These are phyloP conservation scores for Catamblyrhynchus diadema DNA, from an alignment of 2,797 vertebrate genomes.

Conservation along the genomic window DNA sequence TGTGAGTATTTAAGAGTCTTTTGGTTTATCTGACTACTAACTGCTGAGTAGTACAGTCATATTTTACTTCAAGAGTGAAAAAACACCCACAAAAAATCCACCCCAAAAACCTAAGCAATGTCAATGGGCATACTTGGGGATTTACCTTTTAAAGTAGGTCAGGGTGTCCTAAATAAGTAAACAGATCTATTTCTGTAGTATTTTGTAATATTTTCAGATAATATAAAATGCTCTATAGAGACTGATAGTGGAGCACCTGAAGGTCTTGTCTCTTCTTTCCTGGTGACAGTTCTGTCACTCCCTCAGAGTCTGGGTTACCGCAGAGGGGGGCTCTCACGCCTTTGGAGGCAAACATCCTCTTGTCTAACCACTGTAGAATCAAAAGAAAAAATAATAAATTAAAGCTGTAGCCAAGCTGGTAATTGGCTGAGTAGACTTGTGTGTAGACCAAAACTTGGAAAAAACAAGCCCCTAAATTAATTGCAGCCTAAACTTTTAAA, in stretches of 20 bases:
- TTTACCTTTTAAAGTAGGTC: constrained; percentile 33
- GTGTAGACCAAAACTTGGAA: not conserved
- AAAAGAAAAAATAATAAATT: not conserved
- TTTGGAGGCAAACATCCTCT: not conserved
- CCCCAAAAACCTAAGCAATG: not conserved
- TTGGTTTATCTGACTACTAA: not conserved
- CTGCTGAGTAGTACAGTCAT: not conserved
- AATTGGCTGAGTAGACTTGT: not conserved
- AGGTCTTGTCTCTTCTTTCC: not conserved
- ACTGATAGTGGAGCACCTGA: not conserved
- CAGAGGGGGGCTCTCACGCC: not conserved
- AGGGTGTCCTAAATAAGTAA: constrained; percentile 28
- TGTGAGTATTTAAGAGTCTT: not conserved
- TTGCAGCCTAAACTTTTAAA: not conserved
- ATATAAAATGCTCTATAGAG: not conserved
- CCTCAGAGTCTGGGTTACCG: not conserved
- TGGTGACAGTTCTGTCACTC: not conserved
- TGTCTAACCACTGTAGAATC: not conserved
- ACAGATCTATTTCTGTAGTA: constrained; percentile 30
- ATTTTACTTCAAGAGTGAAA: not conserved
- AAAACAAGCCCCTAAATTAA: not conserved
- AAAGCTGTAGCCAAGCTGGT: not conserved
- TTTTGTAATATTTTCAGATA: not conserved
- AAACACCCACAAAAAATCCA: not conserved
- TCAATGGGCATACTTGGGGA: not conserved